phyloP scores from a whole-genome alignment of 2,888 invertebrate genomes.

The Sisyra nigra region DNA sequence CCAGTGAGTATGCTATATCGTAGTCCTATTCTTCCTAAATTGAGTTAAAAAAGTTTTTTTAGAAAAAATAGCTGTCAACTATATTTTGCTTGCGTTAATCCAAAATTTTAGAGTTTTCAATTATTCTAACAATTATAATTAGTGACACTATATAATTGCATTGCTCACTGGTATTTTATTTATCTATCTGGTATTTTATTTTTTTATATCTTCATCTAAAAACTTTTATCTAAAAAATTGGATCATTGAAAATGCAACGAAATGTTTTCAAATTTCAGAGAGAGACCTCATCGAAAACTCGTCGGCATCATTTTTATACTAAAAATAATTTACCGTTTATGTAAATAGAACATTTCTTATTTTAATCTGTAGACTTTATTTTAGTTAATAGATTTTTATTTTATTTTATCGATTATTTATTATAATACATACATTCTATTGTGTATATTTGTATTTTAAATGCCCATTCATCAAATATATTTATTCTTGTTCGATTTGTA shows the following conservation, averaged over 20 bases:
- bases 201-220: too few relatives aligned
- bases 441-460: too few relatives aligned
- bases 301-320: slow-evolving; percentile 2
- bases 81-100: too few relatives aligned
- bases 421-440: not conserved
- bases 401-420: not conserved
- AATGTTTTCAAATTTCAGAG: slow-evolving; percentile 8
- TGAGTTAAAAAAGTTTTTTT: not conserved
- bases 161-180: too few relatives aligned
- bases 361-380: not conserved
- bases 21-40: slow-evolving; percentile 1
- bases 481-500: not conserved
- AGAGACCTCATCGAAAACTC: slow-evolving; percentile 7
- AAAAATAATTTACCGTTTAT: slow-evolving; percentile 8
- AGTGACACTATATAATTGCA: too few relatives aligned
- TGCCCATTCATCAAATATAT: not conserved
- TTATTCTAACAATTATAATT: too few relatives aligned
- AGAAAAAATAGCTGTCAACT: too few relatives aligned
- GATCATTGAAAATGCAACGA: not conserved
- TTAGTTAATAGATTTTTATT: not conserved
- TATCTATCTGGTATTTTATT: too few relatives aligned
- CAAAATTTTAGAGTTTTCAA: too few relatives aligned
- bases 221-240: not conserved
- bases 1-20: slow-evolving; percentile 5
- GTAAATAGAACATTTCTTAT: slow-evolving; percentile 3